These are phyloP conservation scores for Tenrec ecaudatus DNA, from an alignment of 2,113 vertebrate genomes.

Conservation along the genomic window DNA sequence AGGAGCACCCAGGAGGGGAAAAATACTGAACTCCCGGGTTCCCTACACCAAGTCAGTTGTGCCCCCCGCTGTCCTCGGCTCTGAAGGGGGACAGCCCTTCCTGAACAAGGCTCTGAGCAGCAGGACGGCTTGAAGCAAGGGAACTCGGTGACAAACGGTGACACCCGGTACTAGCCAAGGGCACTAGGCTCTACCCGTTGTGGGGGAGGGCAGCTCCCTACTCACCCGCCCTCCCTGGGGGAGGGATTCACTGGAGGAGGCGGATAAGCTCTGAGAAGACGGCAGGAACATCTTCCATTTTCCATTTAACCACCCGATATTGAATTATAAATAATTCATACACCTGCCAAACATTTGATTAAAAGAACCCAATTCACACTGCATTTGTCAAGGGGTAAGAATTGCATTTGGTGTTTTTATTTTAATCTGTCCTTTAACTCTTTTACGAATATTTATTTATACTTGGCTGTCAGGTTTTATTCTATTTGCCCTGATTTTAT, in stretches of 20 bases:
- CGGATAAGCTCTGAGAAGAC: slow-evolving; percentile 76
- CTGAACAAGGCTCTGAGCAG: neutral
- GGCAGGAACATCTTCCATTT: slow-evolving; percentile 84
- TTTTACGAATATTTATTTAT: slow-evolving; percentile 77
- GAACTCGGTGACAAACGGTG: neutral
- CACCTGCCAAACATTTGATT: slow-evolving; percentile 89
- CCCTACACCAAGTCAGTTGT: neutral
- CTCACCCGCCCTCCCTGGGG: rapidly evolving
- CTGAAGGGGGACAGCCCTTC: neutral
- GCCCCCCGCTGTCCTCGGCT: neutral
- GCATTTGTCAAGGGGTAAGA: slow-evolving; percentile 87
- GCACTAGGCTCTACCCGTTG: neutral
- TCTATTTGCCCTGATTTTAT: slow-evolving; percentile 70
- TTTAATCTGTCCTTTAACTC: slow-evolving; percentile 84
- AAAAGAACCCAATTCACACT: slow-evolving; percentile 86
- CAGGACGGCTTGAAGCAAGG: neutral
- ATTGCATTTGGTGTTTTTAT: slow-evolving; percentile 84
- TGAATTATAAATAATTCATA: slow-evolving; percentile 90
- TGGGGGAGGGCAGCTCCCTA: neutral
- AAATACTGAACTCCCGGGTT: neutral
- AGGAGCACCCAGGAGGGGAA: neutral
- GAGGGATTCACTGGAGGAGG: slow-evolving; percentile 55
- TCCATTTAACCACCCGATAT: slow-evolving; percentile 87
- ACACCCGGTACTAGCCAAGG: neutral
- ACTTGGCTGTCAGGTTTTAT: slow-evolving; percentile 80